Conservation (phyloP, 2,113 vertebrate genomes). For the Chaenocephalus aceratus region DNA sequence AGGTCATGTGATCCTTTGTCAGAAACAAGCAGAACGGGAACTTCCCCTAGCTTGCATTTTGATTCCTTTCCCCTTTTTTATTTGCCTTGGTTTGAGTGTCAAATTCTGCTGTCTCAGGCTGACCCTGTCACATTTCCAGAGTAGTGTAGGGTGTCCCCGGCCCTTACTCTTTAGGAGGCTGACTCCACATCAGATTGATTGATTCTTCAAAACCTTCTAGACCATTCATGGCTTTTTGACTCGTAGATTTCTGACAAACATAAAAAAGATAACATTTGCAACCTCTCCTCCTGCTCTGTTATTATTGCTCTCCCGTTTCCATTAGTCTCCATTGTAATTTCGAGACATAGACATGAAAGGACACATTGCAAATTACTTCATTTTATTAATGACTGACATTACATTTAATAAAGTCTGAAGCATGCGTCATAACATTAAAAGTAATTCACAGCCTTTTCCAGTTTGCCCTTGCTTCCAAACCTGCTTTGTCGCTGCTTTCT, state of each 20-base stretch:
- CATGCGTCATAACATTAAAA: neutral
- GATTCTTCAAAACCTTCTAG: conserved; percentile 17
- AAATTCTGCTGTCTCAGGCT: neutral
- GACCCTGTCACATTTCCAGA: neutral
- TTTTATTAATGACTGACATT: neutral
- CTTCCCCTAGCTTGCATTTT: conserved; percentile 9
- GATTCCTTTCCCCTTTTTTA: neutral
- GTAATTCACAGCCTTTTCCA: neutral
- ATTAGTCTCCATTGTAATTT: neutral
- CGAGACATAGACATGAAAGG: neutral
- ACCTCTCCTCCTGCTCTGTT: neutral
- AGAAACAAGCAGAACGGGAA: conserved; percentile 4
- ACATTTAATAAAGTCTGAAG: neutral
- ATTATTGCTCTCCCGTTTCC: neutral
- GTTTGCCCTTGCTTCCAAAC: neutral
- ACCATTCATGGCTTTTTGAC: neutral
- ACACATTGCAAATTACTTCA: neutral
- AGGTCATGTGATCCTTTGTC: conserved; percentile 74
- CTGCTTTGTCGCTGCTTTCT: neutral
- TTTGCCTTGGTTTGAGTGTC: neutral
- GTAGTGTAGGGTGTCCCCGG: neutral
- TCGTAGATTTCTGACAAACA: neutral
- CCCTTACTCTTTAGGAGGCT: neutral
- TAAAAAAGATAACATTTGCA: neutral
- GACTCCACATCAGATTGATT: neutral